Evolutionary conservation across 1,140 invertebrate genomes (phyloP).

Genomic region (Magallana angulata): DNA sequence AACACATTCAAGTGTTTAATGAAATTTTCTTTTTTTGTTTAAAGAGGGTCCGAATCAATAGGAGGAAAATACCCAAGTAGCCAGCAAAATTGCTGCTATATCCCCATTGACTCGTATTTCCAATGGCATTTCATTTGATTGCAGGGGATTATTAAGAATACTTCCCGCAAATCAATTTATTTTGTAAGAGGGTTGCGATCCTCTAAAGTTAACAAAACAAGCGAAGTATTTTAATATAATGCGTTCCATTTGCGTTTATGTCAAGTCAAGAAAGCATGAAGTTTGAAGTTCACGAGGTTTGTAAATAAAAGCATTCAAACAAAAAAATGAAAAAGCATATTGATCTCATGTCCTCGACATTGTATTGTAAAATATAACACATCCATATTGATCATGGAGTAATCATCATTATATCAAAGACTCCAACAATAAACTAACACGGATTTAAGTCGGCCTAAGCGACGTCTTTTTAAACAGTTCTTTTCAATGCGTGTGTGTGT

Average conservation of each 20-base stretch:
- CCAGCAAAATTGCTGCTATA: background rate
- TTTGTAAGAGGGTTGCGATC: background rate
- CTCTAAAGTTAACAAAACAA: background rate
- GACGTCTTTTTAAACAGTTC: constrained; percentile 23
- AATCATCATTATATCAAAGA: constrained; percentile 23
- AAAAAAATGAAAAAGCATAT: background rate
- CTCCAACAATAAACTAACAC: background rate
- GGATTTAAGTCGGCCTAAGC: constrained; percentile 17
- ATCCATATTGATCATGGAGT: constrained; percentile 16
- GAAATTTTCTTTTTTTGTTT: constrained; percentile 3
- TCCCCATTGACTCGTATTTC: background rate
- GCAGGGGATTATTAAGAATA: background rate
- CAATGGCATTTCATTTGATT: constrained; percentile 17
- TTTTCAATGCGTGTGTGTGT: constrained; percentile 13
- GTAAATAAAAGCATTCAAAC: background rate
- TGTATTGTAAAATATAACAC: constrained; percentile 5
- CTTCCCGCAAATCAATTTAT: background rate
- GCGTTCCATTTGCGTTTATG: background rate
- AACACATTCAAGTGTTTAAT: constrained; percentile 33
- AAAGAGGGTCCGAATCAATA: constrained; percentile 12
- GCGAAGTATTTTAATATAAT: background rate
- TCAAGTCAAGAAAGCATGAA: background rate
- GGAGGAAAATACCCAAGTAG: background rate
- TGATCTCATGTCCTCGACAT: background rate
- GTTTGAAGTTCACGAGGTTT: background rate